These are phyloP conservation scores for Heliconius ismenius DNA, from an alignment of 2,888 invertebrate genomes.

Conservation along the genomic window DNA sequence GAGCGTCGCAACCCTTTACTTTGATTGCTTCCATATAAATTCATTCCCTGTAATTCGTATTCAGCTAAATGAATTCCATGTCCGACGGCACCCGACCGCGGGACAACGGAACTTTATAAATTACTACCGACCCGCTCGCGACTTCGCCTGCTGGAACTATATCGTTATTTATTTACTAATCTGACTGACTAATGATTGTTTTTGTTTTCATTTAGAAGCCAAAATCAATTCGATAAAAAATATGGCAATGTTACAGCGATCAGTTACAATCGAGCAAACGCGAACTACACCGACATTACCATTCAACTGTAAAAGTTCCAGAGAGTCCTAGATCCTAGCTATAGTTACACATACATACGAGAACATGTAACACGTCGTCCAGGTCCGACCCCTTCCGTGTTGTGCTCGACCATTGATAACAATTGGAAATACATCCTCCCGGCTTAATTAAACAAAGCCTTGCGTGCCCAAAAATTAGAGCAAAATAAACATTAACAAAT, in stretches of 20 bases:
- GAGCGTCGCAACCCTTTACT: slow-evolving; percentile 64
- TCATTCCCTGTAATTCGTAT: slow-evolving; percentile 64
- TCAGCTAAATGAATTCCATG: slow-evolving; percentile 68
- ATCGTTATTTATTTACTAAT: neutral
- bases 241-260: too few species aligned
- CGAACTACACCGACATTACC: slow-evolving; percentile 60
- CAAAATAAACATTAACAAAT: neutral
- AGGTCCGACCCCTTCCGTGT: slow-evolving; percentile 21
- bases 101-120: slow-evolving; percentile 67
- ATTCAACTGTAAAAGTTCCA: slow-evolving; percentile 63
- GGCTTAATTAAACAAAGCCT: slow-evolving; percentile 44
- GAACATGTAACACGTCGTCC: neutral
- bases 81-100: slow-evolving; percentile 61
- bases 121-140: slow-evolving; percentile 47
- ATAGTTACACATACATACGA: neutral
- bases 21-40: slow-evolving; percentile 74
- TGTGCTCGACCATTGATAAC: slow-evolving; percentile 41
- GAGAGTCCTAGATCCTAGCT: slow-evolving; percentile 23
- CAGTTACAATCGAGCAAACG: slow-evolving; percentile 49
- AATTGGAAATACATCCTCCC: slow-evolving; percentile 39
- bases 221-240: too few species aligned
- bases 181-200: neutral
- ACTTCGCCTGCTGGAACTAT: neutral
- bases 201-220: too few species aligned
- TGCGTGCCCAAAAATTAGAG: slow-evolving; percentile 43